Base-by-base conservation (phyloP, 53 echinoderm and acorn worm genomes). In the Echinometra lucunter region DNA sequence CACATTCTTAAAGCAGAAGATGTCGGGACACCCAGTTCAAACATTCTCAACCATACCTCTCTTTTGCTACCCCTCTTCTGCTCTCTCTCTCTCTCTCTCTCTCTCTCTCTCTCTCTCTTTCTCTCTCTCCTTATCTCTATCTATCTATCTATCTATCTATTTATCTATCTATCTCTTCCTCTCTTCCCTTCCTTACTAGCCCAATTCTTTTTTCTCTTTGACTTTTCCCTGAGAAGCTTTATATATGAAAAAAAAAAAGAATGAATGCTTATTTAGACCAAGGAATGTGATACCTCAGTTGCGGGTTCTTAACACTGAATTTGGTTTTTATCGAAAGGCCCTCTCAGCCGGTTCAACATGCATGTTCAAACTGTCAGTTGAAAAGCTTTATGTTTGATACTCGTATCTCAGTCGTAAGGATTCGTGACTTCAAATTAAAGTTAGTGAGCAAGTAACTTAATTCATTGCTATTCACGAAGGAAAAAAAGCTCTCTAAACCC, bases 231-330 rank as follows among this genome's bases (percentile, higher is more conserved):
- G 40, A 75, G 37, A 40, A 75, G 37, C 38, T 69, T 30, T 17
- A 32, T 9, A 32, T 30, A 69, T 2, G n/a, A n/a, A n/a, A n/a
- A n/a, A n/a, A n/a, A n/a, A n/a, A n/a, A 7, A 19, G 28, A 78
- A 78, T 40, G 8, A 38, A 78, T 78, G 35, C 23, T 78, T 40
- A 78, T 38, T 78, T 42, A 40, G 6, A 40, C 78, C 44, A 78
- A 30, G 78, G 78, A 40, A 78, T 78, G 23, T 42, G 23, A 78
- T 18, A 78, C 78, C 78, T 78, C 42, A 3, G 0, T 78, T 1
- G 78, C 11, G 78, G 78, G 30, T 38, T 78, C 69, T 69, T 78
- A 40, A 78, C 38, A 42, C 42, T 78, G 78, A 78, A 78, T 78
- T 37, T 1, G 6, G 15, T 78, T 78, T 78, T 42, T 42, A 78